These are phyloP conservation scores for Tetropium fuscum DNA, from an alignment of 2,888 invertebrate species.

Conservation along the genomic window DNA sequence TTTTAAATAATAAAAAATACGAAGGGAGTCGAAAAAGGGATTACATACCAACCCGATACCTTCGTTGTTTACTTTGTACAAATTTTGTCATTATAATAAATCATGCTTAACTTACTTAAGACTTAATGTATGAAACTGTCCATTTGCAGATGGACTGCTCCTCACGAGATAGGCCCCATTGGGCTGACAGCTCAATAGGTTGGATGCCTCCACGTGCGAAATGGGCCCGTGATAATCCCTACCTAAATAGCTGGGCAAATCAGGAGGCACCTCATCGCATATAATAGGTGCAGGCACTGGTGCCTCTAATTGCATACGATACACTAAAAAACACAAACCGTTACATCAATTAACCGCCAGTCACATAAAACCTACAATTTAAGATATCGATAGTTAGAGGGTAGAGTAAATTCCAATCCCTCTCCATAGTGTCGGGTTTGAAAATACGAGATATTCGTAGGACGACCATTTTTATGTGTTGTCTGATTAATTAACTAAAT, in stretches of 20 bases:
- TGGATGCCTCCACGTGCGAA: slow-evolving; percentile 81
- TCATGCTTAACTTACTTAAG: slow-evolving; percentile 72
- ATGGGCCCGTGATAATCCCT: slow-evolving; percentile 90
- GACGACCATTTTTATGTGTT: slow-evolving; percentile 40
- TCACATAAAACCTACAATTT: slow-evolving; percentile 42
- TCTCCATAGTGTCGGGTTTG: slow-evolving; percentile 34
- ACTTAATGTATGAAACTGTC: slow-evolving; percentile 85
- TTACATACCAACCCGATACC: too few species aligned
- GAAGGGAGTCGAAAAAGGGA: too few species aligned
- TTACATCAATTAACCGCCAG: slow-evolving; percentile 10
- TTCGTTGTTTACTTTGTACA: too few species aligned
- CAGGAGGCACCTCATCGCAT: slow-evolving; percentile 69
- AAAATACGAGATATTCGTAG: slow-evolving; percentile 38
- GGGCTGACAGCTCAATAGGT: slow-evolving; percentile 72
- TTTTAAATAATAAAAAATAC: too few species aligned
- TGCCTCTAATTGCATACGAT: slow-evolving; percentile 88
- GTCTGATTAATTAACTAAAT: slow-evolving; percentile 27
- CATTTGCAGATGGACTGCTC: slow-evolving; percentile 78
- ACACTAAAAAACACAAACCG: slow-evolving; percentile 71
- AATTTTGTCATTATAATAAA: background rate
- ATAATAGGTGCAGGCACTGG: slow-evolving; percentile 81
- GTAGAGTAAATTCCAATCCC: slow-evolving; percentile 51
- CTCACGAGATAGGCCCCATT: slow-evolving; percentile 91
- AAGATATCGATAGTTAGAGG: slow-evolving; percentile 47
- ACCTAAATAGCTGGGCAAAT: slow-evolving; percentile 75